Percentiles rank a stretch among this genome's conserved stretches.
Conservation (phyloP, 2,888 invertebrate species). For the Ochropacha duplaris region DNA sequence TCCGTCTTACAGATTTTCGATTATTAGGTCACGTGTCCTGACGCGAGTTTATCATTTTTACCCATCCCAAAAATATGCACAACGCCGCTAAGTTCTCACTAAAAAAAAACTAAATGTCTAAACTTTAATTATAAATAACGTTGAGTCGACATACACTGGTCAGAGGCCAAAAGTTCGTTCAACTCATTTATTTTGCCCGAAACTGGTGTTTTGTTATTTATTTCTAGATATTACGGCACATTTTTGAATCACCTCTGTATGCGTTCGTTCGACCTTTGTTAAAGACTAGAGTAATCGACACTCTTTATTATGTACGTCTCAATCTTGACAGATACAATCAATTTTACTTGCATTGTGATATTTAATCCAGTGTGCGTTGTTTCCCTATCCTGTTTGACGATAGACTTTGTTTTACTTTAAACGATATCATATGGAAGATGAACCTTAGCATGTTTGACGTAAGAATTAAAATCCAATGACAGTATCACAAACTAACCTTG, state of each 20-base stretch:
- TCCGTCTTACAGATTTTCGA: no score
- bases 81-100: no score
- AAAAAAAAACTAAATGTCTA: slow-evolving; percentile 52
- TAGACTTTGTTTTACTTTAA: neutral
- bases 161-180: slow-evolving; percentile 3
- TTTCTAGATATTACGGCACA: neutral
- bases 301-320: slow-evolving; percentile 15
- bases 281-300: slow-evolving; percentile 39
- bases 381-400: slow-evolving; percentile 4
- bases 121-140: slow-evolving; percentile 55
- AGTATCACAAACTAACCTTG: neutral
- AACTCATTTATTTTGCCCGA: no score
- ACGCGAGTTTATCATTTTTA: no score
- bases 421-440: neutral
- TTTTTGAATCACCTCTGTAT: neutral
- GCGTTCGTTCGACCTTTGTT: slow-evolving; percentile 27
- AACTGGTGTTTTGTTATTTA: neutral
- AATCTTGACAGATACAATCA: slow-evolving; percentile 35
- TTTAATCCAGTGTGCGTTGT: slow-evolving; percentile 15
- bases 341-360: slow-evolving; percentile 11
- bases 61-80: no score
- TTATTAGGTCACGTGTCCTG: no score
- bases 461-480: neutral
- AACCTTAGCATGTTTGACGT: neutral
- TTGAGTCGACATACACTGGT: slow-evolving; percentile 37